These are phyloP conservation scores for Anneissia japonica DNA, from an alignment of 35 echinoderm and acorn worm species.

Conservation along the genomic window DNA sequence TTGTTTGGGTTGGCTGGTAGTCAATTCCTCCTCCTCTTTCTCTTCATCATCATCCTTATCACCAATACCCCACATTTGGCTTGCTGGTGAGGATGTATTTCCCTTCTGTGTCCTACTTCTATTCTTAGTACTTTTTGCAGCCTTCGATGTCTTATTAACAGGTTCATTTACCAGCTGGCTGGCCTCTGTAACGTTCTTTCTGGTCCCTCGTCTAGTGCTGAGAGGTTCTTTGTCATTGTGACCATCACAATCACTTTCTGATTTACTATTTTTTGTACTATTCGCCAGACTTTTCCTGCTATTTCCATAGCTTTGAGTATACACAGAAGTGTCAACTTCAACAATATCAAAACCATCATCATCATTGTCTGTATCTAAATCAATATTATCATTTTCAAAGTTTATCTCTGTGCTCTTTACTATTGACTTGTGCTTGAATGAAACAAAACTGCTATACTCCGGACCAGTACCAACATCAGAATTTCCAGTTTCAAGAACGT, in stretches of 20 bases:
- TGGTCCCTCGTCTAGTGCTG: too few relatives aligned
- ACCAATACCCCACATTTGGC: neutral
- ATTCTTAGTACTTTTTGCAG: too few relatives aligned
- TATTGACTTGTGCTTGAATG: neutral
- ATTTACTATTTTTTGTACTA: neutral
- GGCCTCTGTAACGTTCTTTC: too few relatives aligned
- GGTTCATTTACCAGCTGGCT: too few relatives aligned
- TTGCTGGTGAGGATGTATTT: too few relatives aligned
- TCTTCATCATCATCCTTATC: neutral
- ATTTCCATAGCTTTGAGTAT: neutral
- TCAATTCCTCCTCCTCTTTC: neutral
- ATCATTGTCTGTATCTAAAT: conserved; percentile 11
- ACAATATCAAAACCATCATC: conserved; percentile 35
- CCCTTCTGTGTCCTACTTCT: too few relatives aligned
- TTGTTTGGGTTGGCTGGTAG: neutral
- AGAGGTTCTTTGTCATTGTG: too few relatives aligned
- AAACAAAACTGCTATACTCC: neutral
- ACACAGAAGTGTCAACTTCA: conserved; percentile 13
- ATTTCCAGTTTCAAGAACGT: too few relatives aligned
- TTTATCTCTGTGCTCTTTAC: neutral
- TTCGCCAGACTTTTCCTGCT: neutral
- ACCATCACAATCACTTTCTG: too few relatives aligned
- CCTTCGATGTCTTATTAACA: neutral
- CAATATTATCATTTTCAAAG: neutral
- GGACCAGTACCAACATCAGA: too few relatives aligned